Conservation (phyloP, 1,140 invertebrate genomes). For the Pachyrhynchus sulphureomaculatus region DNA sequence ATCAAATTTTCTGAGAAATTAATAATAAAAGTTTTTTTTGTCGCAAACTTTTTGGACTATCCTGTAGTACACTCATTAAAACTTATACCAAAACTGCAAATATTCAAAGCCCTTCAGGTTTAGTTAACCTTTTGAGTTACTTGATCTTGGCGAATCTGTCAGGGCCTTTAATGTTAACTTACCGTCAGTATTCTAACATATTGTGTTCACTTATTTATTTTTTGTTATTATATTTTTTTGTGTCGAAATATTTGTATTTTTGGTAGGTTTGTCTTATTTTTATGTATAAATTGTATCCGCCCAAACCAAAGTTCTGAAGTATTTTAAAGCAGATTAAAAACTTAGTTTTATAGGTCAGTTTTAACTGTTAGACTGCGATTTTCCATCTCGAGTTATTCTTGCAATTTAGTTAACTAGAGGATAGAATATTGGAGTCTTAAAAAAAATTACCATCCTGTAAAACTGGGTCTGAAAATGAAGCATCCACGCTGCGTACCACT, state of each 20-base stretch:
- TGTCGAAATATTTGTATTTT: constrained; percentile 24
- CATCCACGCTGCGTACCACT: constrained; percentile 3
- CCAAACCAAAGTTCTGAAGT: constrained; percentile 20
- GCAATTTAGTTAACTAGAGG: no score
- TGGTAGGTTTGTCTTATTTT: constrained; percentile 16
- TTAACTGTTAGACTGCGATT: no score
- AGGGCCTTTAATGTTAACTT: background rate
- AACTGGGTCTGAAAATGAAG: background rate
- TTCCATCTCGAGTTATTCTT: no score
- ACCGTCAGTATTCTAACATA: constrained; percentile 10
- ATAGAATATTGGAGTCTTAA: background rate
- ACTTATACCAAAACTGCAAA: constrained; percentile 24
- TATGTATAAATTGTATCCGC: constrained; percentile 14
- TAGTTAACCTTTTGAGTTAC: background rate
- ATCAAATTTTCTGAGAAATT: no score
- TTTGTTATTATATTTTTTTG: background rate
- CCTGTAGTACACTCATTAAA: constrained; percentile 15
- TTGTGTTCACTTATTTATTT: constrained; percentile 24
- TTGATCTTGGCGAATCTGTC: background rate
- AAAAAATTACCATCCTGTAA: background rate
- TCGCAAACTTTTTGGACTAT: no score
- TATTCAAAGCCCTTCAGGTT: constrained; percentile 1
- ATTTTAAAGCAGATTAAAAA: constrained; percentile 9
- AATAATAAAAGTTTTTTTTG: no score
- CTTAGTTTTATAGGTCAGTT: background rate